These are phyloP conservation scores for Mythimna loreyi DNA, from an alignment of 2,888 invertebrate genomes.

Conservation along the genomic window DNA sequence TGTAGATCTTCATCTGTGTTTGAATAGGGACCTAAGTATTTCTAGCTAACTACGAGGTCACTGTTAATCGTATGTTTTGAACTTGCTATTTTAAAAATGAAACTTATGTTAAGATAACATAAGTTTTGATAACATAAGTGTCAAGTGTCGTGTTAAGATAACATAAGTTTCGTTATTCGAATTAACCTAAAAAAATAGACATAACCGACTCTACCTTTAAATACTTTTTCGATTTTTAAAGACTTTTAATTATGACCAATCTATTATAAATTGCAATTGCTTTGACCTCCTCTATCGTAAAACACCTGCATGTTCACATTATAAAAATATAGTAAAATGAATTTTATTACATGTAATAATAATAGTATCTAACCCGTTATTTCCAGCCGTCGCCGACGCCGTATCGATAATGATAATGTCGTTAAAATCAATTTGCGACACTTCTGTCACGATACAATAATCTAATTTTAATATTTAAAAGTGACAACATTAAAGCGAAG, in stretches of 20 bases:
- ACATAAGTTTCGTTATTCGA: not conserved
- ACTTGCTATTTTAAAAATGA: not conserved
- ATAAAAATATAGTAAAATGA: conserved; percentile 9
- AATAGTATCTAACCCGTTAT: conserved; percentile 25
- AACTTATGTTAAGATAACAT: too few relatives aligned
- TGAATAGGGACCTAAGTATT: not conserved
- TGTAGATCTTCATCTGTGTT: conserved; percentile 11
- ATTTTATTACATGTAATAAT: conserved; percentile 25
- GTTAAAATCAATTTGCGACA: conserved; percentile 78
- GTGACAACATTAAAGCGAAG: conserved; percentile 82
- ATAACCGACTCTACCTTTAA: not conserved
- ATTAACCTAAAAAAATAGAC: not conserved
- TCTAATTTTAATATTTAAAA: conserved; percentile 88
- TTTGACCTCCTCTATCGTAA: not conserved
- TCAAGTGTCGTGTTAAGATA: too few relatives aligned
- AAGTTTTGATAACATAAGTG: not conserved
- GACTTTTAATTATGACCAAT: not conserved
- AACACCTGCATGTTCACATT: conserved; percentile 4
- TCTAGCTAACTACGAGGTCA: not conserved
- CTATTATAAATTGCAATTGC: not conserved
- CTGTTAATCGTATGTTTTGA: not conserved
- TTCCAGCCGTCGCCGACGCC: conserved; percentile 9
- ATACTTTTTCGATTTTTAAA: not conserved
- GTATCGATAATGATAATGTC: conserved; percentile 62
- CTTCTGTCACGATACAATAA: conserved; percentile 81